Evolutionary conservation across 1,140 invertebrate genomes (phyloP), one percentile per base, ranked within the genome.

Genomic region (Ooceraea biroi): DNA sequence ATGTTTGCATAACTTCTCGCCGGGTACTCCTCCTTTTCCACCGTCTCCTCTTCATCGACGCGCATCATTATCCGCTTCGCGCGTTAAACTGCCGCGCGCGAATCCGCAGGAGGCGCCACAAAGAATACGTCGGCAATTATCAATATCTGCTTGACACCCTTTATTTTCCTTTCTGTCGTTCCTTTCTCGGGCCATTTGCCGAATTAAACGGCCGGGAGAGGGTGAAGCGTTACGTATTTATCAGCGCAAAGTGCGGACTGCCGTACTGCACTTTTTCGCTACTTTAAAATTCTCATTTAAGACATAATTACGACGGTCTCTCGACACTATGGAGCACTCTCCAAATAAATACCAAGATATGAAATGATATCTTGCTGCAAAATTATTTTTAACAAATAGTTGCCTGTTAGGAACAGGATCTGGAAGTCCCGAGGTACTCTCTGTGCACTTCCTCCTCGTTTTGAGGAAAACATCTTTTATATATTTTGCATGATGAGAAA

Each of bases 1-100:
- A 88, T 88, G 71, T 88, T 88, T 88, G 60, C 83, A 41, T 69
- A 85, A 82, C 83, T 84, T 78, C 65, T 82, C 72, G 57, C 8
- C 12, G 58, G 63, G 19, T 50, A 36, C 36, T 36, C 36, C 36
- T 36, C 7, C 36, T 7, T 36, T 7, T 36, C 36, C 36, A 3
- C 36, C 36, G 2, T 36, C 36, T 7, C 36, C 52, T 17, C 36
- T 82, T 82, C 77, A 77, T 83, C 80, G 80, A 11, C 14, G 52
- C 50, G 48, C 57, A 69, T 88, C 72, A 69, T 88, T 85, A 88
- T 88, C 83, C 61, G 55, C 41, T 22, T 50, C 48, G 61, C 44
- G 68, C 36, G 7, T 36, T 73, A 68, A 73, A 74, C 58, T 48
- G 10, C 30, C 50, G 22, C 3, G 5, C 3, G 41, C 17, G 17